Base-by-base conservation (phyloP, 2,797 vertebrate species). In the Lophotriccus pileatus region DNA sequence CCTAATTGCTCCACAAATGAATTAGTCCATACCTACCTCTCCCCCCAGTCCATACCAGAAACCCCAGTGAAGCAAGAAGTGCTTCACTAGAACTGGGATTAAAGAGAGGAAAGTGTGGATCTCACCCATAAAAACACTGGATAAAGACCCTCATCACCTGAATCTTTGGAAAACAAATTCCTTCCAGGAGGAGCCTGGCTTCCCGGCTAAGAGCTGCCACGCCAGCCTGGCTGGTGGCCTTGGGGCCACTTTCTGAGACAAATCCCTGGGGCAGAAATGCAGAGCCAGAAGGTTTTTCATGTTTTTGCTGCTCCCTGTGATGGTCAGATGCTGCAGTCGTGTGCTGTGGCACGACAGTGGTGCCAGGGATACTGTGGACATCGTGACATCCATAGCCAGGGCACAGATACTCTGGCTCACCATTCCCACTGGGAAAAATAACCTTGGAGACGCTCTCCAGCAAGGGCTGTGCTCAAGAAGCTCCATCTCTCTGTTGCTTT, bases 321-420 rank as follows among this genome's bases (percentile, higher is more conserved):
- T 10, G 77, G 34, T 19, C 44, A 46, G 59, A 49, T 6, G 14
- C 32, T 9, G 25, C 1, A 15, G n/a, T 14, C 39, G 5, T 11
- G 36, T 62, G 50, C 56, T 1, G 0, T 3, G 21, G 59, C 24
- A 50, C 0, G 9, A 23, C 34, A 20, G 8, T 14, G 4, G n/a
- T 34, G 11, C 17, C 22, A 7, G 16, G 34, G 20, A 7, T n/a
- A 16, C 1, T 23, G 20, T 25, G 49, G 64, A 37, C 36, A 10
- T 5, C 28, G 0, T 2, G 43, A 32, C 25, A 34, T 24, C 43
- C 24, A 5, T 32, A 64, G 7, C 25, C 58, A 21, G 47, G 1
- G 24, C 58, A 21, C 6, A 13, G 62, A 7, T 10, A 12, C 37
- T 70, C 79, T 79, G 6, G 0, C 15, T 66, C 12, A 10, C 16